Conservation (phyloP, 2,113 vertebrate genomes). For the Syngnathus floridae region DNA sequence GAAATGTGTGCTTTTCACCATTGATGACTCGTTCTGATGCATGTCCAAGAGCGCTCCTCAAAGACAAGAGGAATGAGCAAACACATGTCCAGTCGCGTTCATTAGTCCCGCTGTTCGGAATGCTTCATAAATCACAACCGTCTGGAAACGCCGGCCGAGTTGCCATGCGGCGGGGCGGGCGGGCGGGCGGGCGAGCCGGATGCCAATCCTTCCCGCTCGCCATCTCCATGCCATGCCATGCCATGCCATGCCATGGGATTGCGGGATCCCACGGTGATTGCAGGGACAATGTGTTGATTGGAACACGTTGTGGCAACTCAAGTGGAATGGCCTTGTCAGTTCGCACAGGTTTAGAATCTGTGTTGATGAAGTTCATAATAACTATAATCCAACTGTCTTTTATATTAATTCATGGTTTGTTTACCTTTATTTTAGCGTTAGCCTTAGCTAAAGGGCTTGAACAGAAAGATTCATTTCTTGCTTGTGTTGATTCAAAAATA, state of each 20-base stretch:
- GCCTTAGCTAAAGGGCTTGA: too few species aligned
- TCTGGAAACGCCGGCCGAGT: slow-evolving; percentile 34
- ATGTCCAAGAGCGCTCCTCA: slow-evolving; percentile 18
- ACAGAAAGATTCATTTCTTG: too few species aligned
- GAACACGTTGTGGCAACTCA: not conserved
- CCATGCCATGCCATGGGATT: slow-evolving; percentile 27
- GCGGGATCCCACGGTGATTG: slow-evolving; percentile 4
- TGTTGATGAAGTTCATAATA: too few species aligned
- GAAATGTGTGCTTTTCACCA: not conserved
- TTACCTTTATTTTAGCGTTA: too few species aligned
- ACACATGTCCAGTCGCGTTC: slow-evolving; percentile 47
- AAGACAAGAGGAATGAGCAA: slow-evolving; percentile 31
- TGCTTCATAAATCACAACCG: slow-evolving; percentile 55
- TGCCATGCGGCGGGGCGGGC: slow-evolving; percentile 14
- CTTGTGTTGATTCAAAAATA: too few species aligned
- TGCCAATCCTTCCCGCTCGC: not conserved
- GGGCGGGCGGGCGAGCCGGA: not conserved
- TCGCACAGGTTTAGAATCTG: too few species aligned
- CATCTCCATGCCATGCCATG: not conserved
- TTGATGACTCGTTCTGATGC: slow-evolving; percentile 15
- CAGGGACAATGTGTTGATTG: not conserved
- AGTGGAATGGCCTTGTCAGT: too few species aligned
- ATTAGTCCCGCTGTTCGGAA: slow-evolving; percentile 42
- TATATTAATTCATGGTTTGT: too few species aligned
- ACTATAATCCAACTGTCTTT: too few species aligned